Conservation (phyloP, 1,140 invertebrate species). For the Cylas formicarius region DNA sequence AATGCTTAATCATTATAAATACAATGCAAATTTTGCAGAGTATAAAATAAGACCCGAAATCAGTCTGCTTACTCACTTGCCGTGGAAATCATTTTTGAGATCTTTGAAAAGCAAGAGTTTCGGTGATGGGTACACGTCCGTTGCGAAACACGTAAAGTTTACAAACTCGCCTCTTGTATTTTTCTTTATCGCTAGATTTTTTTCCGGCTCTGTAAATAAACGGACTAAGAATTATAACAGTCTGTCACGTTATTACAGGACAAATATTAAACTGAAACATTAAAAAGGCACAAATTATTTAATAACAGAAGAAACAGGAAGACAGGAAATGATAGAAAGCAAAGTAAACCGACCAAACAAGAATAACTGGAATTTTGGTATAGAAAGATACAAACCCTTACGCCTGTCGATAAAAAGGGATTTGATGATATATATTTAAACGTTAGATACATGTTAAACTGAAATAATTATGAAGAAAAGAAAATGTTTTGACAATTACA, state of each 20-base stretch:
- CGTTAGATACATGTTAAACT: no score
- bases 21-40: conserved; percentile 1
- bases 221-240: not conserved
- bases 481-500: no score
- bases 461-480: no score
- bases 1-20: not conserved
- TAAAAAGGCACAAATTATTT: not conserved
- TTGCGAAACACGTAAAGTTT: conserved; percentile 43
- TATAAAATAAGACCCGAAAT: conserved; percentile 1
- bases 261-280: no score
- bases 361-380: no score
- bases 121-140: conserved; percentile 43
- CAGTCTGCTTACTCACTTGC: conserved; percentile 19
- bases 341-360: no score
- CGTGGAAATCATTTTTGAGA: conserved; percentile 23
- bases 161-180: conserved; percentile 29
- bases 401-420: no score
- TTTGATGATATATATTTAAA: no score
- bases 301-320: not conserved
- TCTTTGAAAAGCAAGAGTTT: conserved; percentile 40
- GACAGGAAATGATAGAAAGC: not conserved
- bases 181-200: conserved; percentile 25
- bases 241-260: no score
- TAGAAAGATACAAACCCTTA: no score
- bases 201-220: conserved; percentile 35